Evolutionary conservation across 1,140 invertebrate genomes (phyloP).

Genomic region (Cyclina sinensis): DNA sequence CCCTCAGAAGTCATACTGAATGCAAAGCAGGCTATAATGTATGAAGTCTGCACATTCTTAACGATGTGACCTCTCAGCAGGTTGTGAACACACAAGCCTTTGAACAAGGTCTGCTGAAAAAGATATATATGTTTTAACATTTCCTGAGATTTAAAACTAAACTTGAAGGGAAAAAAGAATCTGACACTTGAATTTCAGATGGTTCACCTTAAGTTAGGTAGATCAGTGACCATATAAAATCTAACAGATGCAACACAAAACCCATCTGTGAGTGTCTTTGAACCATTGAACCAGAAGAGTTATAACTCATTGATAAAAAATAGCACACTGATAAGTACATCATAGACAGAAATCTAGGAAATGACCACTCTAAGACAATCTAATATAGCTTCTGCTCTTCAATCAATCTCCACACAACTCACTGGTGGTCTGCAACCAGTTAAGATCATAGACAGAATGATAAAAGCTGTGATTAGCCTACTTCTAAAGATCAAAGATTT

Average conservation of each 20-base stretch:
- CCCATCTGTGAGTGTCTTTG: too few relatives aligned
- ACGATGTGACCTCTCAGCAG: not conserved
- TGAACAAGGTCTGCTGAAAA: not conserved
- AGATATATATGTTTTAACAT: not conserved
- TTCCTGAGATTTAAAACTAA: too few relatives aligned
- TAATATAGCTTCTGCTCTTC: not conserved
- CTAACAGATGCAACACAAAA: too few relatives aligned
- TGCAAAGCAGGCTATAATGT: not conserved
- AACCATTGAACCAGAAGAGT: not conserved
- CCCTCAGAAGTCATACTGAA: not conserved
- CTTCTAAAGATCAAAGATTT: not conserved
- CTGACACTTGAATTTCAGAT: too few relatives aligned
- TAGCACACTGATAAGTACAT: not conserved
- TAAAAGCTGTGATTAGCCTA: not conserved
- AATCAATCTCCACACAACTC: not conserved
- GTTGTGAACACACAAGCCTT: not conserved
- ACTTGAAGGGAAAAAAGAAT: too few relatives aligned
- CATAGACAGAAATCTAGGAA: not conserved
- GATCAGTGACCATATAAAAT: too few relatives aligned
- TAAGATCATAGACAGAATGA: not conserved
- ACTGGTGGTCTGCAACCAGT: constrained; percentile 13
- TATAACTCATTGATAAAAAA: not conserved
- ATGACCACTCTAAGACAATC: not conserved
- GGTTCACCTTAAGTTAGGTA: too few relatives aligned
- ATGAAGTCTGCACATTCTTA: not conserved